Evolutionary conservation across 2,888 invertebrate genomes (phyloP).

Genomic region (Dasysyrphus albostriatus): DNA sequence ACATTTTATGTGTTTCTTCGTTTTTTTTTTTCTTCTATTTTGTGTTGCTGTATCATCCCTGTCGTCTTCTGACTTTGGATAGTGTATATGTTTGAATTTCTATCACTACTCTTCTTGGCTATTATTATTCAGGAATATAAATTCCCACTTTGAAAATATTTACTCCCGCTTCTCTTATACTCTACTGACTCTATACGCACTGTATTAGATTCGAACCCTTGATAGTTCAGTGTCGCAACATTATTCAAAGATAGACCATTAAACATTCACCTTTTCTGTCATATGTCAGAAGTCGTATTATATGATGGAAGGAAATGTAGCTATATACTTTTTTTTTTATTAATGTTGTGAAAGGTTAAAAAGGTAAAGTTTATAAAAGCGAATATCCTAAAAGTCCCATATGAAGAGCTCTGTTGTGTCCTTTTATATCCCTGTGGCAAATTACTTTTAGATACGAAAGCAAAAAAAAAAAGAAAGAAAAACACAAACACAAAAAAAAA

Average conservation of each 20-base stretch:
- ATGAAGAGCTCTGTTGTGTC: slow-evolving; percentile 45
- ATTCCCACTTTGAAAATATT: slow-evolving; percentile 24
- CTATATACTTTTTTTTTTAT: background rate
- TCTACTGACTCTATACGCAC: slow-evolving; percentile 25
- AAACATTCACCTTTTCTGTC: slow-evolving; percentile 65
- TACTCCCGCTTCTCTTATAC: background rate
- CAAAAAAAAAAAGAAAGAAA: background rate
- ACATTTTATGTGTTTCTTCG: slow-evolving; percentile 22
- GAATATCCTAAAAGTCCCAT: background rate
- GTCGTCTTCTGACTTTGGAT: slow-evolving; percentile 13
- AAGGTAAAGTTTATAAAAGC: slow-evolving; percentile 9
- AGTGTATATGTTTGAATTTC: slow-evolving; percentile 38
- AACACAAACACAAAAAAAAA: background rate
- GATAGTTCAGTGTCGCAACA: slow-evolving; percentile 50
- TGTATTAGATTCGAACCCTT: background rate
- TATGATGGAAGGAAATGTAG: slow-evolving; percentile 11
- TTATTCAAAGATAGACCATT: slow-evolving; percentile 59
- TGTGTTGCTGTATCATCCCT: background rate
- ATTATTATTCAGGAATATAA: slow-evolving; percentile 57
- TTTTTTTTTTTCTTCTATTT: background rate
- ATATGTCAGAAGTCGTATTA: slow-evolving; percentile 34
- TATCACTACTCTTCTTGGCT: slow-evolving; percentile 9
- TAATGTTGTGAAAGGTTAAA: background rate
- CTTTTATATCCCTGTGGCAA: slow-evolving; percentile 23
- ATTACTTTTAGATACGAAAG: slow-evolving; percentile 35